Evolutionary conservation across 2,113 vertebrate genomes (phyloP).

Genomic region (Fregetta grallaria): DNA sequence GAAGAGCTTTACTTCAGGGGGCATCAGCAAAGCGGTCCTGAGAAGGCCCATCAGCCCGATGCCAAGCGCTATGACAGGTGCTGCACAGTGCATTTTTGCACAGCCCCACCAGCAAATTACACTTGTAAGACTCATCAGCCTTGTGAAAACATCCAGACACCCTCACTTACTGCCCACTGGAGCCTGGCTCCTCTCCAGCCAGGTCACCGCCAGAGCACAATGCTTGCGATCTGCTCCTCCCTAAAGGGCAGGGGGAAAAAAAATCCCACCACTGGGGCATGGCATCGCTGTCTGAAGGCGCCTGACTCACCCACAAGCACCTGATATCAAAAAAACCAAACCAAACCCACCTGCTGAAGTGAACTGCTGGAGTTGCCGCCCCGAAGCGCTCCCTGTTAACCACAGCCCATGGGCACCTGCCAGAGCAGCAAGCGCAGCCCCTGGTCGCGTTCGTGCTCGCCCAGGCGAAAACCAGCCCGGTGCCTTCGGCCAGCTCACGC

Average conservation of each 20-base stretch:
- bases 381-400: rapidly evolving
- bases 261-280: not conserved
- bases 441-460: rapidly evolving
- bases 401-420: not conserved
- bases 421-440: not conserved
- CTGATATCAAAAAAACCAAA: not conserved
- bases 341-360: not conserved
- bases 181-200: not conserved
- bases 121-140: rapidly evolving
- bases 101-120: not conserved
- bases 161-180: rapidly evolving
- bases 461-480: not conserved
- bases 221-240: not conserved
- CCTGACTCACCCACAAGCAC: not conserved
- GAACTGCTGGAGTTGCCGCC: not conserved
- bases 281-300: not conserved
- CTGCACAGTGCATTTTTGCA: not conserved
- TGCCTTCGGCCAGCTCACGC: not conserved
- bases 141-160: not conserved
- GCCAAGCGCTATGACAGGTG: rapidly evolving
- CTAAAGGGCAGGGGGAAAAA: not conserved
- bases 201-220: not conserved
- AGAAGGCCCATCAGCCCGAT: not conserved
- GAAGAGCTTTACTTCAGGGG: not conserved
- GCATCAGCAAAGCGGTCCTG: not conserved